Evolutionary conservation across 2,797 vertebrate genomes (phyloP).

Genomic region (Eremophila alpestris): DNA sequence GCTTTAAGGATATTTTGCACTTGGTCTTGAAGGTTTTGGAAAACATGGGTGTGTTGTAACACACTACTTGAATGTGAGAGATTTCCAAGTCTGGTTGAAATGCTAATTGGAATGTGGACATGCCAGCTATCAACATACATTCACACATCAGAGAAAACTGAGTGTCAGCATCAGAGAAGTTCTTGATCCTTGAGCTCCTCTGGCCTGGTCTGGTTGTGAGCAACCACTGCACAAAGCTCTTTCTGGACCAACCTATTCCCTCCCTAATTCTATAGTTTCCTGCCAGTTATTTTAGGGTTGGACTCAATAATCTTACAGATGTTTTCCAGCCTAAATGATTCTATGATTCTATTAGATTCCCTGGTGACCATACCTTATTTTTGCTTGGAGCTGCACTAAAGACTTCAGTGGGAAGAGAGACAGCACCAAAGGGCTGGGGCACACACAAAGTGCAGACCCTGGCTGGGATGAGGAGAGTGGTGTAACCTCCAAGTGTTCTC

Average conservation of each 20-base stretch:
- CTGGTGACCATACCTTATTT: not conserved
- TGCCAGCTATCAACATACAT: not conserved
- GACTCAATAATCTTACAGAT: not conserved
- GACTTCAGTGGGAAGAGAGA: not conserved
- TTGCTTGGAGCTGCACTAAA: not conserved
- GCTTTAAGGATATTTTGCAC: not conserved
- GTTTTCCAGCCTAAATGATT: not conserved
- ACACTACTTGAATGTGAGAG: not conserved
- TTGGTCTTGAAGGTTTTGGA: not conserved
- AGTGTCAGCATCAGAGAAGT: not conserved
- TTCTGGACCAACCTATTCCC: not conserved
- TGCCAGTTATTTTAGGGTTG: not conserved
- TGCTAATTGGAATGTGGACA: fast-evolving
- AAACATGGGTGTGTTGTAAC: not conserved
- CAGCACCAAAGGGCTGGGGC: not conserved
- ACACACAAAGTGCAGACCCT: not conserved
- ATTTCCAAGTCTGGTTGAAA: not conserved
- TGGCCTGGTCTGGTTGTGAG: not conserved
- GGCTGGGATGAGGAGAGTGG: not conserved
- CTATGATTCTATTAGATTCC: not conserved
- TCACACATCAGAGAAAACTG: not conserved
- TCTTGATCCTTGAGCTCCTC: not conserved
- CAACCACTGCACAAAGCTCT: not conserved
- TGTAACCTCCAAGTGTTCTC: not conserved
- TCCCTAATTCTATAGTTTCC: not conserved